Evolutionary conservation across 2,113 vertebrate species (phyloP), one percentile per base, ranked within the genome.

Genomic region (Oryctolagus cuniculus): DNA sequence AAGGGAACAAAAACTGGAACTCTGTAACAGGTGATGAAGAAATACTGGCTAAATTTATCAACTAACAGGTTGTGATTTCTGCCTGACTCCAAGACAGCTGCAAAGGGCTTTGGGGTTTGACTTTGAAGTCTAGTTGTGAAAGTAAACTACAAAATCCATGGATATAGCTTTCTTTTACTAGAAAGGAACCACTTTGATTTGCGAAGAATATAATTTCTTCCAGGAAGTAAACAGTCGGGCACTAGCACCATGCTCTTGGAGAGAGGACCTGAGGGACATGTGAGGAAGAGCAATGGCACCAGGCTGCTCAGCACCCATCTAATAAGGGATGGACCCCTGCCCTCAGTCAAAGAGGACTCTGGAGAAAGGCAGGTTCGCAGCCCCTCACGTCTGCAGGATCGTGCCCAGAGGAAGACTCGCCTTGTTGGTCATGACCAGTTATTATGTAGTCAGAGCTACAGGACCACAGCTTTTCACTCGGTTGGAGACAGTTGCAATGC

Each of bases 171-270:
- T 81, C 61, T 70, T 70, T 91, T 38, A 16, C 63, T 83, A 58
- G 16, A 78, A 67, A 51, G 82, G 82, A 92, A 79, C 25, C 77
- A 86, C 15, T 22, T 25, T 67, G 53, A 87, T 58, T 19, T 72
- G 70, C 16, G 64, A 64, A 55, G 11, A 86, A 49, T 25, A 44
- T 5, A 19, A 24, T 34, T 81, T 83, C 72, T 77, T n/a, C 67
- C 22, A 78, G 70, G n/a, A 88, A 84, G 19, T 51, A 24, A 70
- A 66, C 72, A 80, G 24, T 44, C 25, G 58, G 38, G 29, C 11
- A 24, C 58, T 24, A 61, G 38, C n/a, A 63, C 15, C 1, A 2
- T 49, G 31, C 3, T 38, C 11, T n/a, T 27, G 66, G 34, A 51
- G 31, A 53, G 11, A 12, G 3, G 29, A 44, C 3, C 53, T 24